Conservation (phyloP, 1,140 invertebrate genomes). For the Ctenoplectra terminalis region DNA sequence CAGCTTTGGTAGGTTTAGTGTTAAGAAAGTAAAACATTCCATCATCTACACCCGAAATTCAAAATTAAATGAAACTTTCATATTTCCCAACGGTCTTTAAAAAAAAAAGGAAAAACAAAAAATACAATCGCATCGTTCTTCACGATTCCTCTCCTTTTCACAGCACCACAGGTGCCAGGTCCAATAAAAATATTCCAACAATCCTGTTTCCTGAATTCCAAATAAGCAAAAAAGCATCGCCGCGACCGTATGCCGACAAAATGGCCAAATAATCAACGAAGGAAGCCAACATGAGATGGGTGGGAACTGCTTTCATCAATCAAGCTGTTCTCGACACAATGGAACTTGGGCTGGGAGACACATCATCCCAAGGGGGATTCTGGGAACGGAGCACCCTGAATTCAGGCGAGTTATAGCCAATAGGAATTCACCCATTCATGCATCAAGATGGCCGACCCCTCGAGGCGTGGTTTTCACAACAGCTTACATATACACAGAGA, state of each 20-base stretch:
- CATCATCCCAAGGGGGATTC: constrained; percentile 18
- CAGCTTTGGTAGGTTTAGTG: too few species aligned
- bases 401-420: constrained; percentile 46
- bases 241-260: neutral
- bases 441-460: constrained; percentile 66
- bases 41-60: too few species aligned
- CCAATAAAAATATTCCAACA: neutral
- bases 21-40: too few species aligned
- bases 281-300: neutral
- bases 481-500: neutral
- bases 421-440: constrained; percentile 51
- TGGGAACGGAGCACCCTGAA: constrained; percentile 36
- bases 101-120: too few species aligned
- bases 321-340: constrained; percentile 8
- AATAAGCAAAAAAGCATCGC: neutral
- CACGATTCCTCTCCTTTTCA: too few species aligned
- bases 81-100: too few species aligned
- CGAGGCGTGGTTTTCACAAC: constrained; percentile 68
- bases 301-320: neutral
- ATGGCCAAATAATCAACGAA: neutral
- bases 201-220: neutral
- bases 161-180: too few species aligned
- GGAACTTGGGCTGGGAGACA: neutral
- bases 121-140: too few species aligned
- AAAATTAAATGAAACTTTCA: too few species aligned